A percentile compares a stretch with the other conserved stretches of the same genome.
phyloP scores from a whole-genome alignment of 2,113 vertebrate genomes.

The Hystrix brachyura region DNA sequence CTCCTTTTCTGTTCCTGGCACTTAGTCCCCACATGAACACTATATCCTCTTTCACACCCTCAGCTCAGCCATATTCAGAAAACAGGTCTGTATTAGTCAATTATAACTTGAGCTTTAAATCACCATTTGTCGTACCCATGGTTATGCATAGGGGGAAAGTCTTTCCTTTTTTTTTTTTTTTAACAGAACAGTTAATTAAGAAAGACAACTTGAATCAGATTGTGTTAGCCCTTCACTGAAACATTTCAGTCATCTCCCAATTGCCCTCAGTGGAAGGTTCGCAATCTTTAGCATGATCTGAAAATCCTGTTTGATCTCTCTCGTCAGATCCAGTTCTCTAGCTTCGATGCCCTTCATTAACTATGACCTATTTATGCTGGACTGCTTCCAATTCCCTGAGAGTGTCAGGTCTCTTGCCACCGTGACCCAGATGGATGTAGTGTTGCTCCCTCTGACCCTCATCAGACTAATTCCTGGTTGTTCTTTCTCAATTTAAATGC shows the following conservation, averaged over 20 bases:
- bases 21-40: neutral
- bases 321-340: neutral
- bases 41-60: constrained; percentile 2
- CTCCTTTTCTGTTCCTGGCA: constrained; percentile 71
- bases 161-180: neutral
- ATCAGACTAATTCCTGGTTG: neutral
- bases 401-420: neutral
- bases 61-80: neutral
- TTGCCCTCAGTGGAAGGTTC: neutral
- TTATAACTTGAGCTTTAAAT: neutral
- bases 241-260: neutral
- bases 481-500: neutral
- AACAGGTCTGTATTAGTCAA: neutral
- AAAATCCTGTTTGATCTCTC: neutral
- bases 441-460: neutral
- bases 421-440: neutral
- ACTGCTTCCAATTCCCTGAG: neutral
- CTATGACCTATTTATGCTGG: accelerated
- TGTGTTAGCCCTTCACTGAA: neutral
- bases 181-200: neutral
- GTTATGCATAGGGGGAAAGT: neutral
- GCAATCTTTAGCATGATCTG: neutral
- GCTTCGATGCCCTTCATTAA: neutral
- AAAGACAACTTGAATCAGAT: neutral
- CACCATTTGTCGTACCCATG: neutral